These are phyloP conservation scores for Gymnodraco acuticeps DNA, from an alignment of 2,797 vertebrate species.

Conservation along the genomic window DNA sequence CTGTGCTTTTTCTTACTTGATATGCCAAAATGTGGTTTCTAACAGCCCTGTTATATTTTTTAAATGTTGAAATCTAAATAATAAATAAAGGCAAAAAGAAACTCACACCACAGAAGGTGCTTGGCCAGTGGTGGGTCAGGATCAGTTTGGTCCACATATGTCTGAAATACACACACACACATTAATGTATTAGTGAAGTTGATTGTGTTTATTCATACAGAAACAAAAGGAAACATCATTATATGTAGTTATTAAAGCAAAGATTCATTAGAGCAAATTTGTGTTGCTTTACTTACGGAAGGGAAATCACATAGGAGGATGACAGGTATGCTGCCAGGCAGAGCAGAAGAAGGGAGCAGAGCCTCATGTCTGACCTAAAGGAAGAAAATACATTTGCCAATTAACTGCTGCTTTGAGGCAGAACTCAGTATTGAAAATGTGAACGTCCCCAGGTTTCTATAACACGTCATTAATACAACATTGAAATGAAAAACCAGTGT, in stretches of 20 bases:
- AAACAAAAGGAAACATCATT: neutral
- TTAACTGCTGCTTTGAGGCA: slow-evolving; percentile 8
- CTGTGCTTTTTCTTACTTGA: neutral
- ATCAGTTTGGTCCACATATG: slow-evolving; percentile 84
- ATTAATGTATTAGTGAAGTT: neutral
- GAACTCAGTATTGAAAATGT: neutral
- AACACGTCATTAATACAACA: neutral
- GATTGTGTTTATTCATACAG: neutral
- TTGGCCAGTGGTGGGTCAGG: slow-evolving; percentile 88
- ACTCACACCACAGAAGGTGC: slow-evolving; percentile 84
- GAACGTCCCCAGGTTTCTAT: neutral
- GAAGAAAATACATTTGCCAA: neutral
- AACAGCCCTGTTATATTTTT: neutral
- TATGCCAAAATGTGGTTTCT: neutral
- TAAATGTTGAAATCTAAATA: neutral
- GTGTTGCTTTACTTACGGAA: slow-evolving; percentile 60
- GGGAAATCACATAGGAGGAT: slow-evolving; percentile 52
- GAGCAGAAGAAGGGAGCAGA: slow-evolving; percentile 46
- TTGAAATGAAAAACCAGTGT: neutral
- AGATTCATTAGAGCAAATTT: too few relatives aligned
- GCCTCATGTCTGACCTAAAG: slow-evolving; percentile 67
- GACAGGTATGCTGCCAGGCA: slow-evolving; percentile 60
- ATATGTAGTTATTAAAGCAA: too few relatives aligned
- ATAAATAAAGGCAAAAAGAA: neutral
- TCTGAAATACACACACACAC: slow-evolving; percentile 64